Evolutionary conservation across 1,140 invertebrate genomes (phyloP), one percentile per base, ranked within the genome.

Genomic region (Drosophila pallidifrons): DNA sequence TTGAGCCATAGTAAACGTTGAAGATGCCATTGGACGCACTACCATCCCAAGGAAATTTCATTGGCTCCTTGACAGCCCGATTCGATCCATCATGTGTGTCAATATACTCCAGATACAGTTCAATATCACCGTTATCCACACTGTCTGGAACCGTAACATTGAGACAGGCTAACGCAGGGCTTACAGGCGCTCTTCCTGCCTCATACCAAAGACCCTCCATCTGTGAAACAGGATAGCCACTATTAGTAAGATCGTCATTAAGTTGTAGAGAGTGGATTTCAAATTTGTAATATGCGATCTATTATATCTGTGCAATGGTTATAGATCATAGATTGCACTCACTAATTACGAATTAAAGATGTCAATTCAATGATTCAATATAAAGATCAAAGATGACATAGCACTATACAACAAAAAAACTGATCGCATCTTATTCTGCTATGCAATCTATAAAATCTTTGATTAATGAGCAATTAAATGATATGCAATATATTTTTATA

Each of bases 191-290:
- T 15, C 81, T 66, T 2, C 43, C 66, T 11, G 49, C 41, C 35
- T 85, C 82, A 30, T 78, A 81, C 82, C 82, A 85, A 6, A 49
- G 47, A 5, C 82, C 81, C 15, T 69, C 55, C 1, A 85, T 8
- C 81, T 83, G 4, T 1, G 0, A 25, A 30, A 11, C 25, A 3
- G 3, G 3, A 4, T 5, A 43, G 3, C 1, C 2, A 11, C 7
- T n/a, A 10, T 41, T 41, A 41, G 45, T 25, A 25, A 0, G 20
- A 25, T 25, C 20, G 20, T 25, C 20, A 25, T 25, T 25, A 25
- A 25, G 20, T 25, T 25, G 3, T 25, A 25, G 20, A 25, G 20
- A 25, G 20, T 25, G 20, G 20, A 25, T 25, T 25, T 25, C 20
- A 25, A 25, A 25, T 25, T 25, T 20, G 20, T 20, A 20, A 20